Conservation (phyloP, 2,888 invertebrate genomes). For the Catocala nupta region DNA sequence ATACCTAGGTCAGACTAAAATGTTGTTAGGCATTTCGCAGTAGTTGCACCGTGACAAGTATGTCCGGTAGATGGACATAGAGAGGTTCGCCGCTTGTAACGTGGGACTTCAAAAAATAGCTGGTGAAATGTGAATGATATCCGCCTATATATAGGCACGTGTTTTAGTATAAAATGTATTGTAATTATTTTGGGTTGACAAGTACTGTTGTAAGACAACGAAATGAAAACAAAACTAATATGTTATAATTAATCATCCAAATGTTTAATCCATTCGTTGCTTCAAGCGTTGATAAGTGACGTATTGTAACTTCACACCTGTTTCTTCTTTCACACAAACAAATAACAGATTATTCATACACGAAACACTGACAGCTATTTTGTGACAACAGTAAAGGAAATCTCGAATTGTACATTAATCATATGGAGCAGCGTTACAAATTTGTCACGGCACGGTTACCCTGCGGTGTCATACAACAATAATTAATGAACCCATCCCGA, state of each 20-base stretch:
- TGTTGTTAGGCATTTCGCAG: no score
- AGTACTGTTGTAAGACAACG: no score
- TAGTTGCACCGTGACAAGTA: no score
- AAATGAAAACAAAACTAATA: no score
- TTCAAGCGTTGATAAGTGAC: slow-evolving; percentile 1
- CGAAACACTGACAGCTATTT: slow-evolving; percentile 38
- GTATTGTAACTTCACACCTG: slow-evolving; percentile 7
- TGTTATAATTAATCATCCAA: neutral
- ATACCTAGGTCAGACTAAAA: no score
- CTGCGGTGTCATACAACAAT: slow-evolving; percentile 59
- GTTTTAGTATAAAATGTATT: no score
- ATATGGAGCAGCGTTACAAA: slow-evolving; percentile 66
- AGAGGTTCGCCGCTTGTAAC: no score
- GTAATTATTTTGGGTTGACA: no score
- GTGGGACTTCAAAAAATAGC: no score
- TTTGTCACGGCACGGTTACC: slow-evolving; percentile 67
- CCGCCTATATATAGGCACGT: no score
- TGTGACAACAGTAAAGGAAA: slow-evolving; percentile 68
- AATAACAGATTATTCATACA: slow-evolving; percentile 45
- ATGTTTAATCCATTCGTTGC: neutral
- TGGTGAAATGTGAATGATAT: no score
- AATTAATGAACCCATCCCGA: slow-evolving; percentile 70
- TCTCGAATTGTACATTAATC: slow-evolving; percentile 72
- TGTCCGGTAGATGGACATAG: no score
- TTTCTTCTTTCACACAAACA: slow-evolving; percentile 29